Conservation (phyloP, 2,113 vertebrate species). For the Girardinichthys multiradiatus region DNA sequence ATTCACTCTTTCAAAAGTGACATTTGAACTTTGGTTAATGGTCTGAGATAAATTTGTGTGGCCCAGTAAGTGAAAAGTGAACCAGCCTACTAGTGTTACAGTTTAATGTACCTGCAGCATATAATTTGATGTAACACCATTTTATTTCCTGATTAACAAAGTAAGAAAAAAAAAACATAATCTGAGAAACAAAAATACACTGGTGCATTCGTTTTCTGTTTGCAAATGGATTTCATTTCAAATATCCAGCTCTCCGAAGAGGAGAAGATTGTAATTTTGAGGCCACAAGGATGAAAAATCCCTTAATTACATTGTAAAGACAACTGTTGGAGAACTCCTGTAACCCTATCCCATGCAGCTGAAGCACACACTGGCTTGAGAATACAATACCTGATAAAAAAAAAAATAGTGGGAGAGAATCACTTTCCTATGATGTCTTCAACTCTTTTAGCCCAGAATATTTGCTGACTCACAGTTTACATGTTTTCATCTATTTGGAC, state of each 20-base stretch:
- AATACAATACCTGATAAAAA: slow-evolving; percentile 51
- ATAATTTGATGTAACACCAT: slow-evolving; percentile 27
- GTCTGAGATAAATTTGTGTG: slow-evolving; percentile 57
- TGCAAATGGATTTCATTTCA: slow-evolving; percentile 66
- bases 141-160: slow-evolving; percentile 18
- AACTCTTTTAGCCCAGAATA: neutral
- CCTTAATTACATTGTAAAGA: slow-evolving; percentile 82
- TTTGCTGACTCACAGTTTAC: neutral
- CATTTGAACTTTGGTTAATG: slow-evolving; percentile 66
- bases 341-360: slow-evolving; percentile 73
- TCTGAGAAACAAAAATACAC: slow-evolving; percentile 16
- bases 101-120: slow-evolving; percentile 10
- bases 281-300: slow-evolving; percentile 68
- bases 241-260: slow-evolving; percentile 40
- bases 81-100: slow-evolving; percentile 38
- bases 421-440: neutral
- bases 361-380: slow-evolving; percentile 55
- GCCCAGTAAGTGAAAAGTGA: slow-evolving; percentile 26
- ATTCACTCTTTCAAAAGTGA: slow-evolving; percentile 64
- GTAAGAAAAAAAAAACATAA: slow-evolving; percentile 1
- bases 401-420: neutral
- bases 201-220: slow-evolving; percentile 63
- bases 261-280: slow-evolving; percentile 65
- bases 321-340: slow-evolving; percentile 74
- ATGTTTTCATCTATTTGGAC: neutral